Conservation (phyloP, 92 coral and sea anemone genomes). For the Siderastrea radians region DNA sequence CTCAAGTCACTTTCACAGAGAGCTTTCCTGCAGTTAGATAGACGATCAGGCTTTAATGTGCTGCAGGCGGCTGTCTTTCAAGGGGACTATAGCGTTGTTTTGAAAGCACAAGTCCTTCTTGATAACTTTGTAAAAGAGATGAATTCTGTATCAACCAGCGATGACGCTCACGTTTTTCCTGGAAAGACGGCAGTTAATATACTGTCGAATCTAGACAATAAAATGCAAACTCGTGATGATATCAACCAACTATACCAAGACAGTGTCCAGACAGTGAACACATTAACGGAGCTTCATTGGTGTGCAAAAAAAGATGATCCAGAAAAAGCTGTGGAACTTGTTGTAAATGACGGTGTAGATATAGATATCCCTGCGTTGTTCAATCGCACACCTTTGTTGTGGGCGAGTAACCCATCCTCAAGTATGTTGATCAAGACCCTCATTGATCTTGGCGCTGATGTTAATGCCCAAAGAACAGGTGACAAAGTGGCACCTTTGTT, state of each 20-base stretch:
- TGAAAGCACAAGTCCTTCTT: background rate
- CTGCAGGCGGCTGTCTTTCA: background rate
- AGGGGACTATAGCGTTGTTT: background rate
- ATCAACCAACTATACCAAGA: background rate
- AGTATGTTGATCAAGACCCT: background rate
- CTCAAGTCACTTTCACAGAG: background rate
- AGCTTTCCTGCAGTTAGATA: background rate
- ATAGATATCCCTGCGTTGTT: background rate
- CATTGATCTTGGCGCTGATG: background rate
- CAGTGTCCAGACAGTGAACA: background rate
- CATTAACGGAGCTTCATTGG: background rate
- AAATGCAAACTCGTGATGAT: background rate
- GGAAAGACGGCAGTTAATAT: background rate
- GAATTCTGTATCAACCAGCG: background rate
- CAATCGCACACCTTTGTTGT: slow-evolving; percentile 1
- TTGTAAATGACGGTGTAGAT: background rate
- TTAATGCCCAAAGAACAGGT: background rate
- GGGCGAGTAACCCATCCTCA: slow-evolving; percentile 9
- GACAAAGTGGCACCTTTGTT: background rate
- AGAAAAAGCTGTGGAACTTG: background rate
- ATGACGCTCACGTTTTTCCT: background rate
- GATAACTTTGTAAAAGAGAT: background rate
- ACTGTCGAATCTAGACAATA: background rate
- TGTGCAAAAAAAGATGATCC: background rate
- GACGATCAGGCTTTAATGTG: background rate